Base-by-base conservation (phyloP, 2,797 vertebrate species). In the Eleutherodactylus coqui region DNA sequence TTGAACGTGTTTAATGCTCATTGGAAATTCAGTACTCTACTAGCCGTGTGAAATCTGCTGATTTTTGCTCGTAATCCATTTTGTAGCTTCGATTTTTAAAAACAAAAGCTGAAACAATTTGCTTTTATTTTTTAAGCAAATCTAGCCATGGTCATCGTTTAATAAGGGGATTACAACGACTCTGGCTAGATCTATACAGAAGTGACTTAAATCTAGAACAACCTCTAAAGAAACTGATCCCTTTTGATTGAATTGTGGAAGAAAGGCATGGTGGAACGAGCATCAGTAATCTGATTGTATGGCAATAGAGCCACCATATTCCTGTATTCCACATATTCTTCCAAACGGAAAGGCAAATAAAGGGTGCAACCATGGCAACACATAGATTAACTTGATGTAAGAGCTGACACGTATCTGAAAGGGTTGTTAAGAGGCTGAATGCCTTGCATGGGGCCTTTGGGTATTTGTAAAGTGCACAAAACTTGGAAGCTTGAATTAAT, bases 51-150 rank as follows among this genome's bases (percentile, higher is more conserved):
- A 96, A 95, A 94, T 95, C 93, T 93, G 92, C 93, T 94, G 92
- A 92, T 94, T 95, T 94, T 93, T 94, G n/a, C 93, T 94, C 93
- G 94, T 97, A 97, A 98, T 98, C 96, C 96, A 96, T 98, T 98
- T 98, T 97, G 96, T 98, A 95, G 95, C 96, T 94, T 94, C 93
- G 93, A 95, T 94, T 94, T 91, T n/a, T n/a, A n/a, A 96, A 97
- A 98, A 97, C 98, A 97, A 98, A 98, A 97, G 89, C 95, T 94
- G 95, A 97, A 96, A 98, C 93, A 95, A 95, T 95, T 95, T 94
- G 96, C 95, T 96, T 95, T 96, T 95, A 94, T 95, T 95, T n/a
- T 97, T 96, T 96, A 97, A 96, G 96, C 95, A 95, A 96, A 95
- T 94, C 94, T 95, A 93, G 92, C 94, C 94, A 93, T 94, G 95